phyloP scores from a whole-genome alignment of 2,113 vertebrate species.

The Pristiophorus japonicus region DNA sequence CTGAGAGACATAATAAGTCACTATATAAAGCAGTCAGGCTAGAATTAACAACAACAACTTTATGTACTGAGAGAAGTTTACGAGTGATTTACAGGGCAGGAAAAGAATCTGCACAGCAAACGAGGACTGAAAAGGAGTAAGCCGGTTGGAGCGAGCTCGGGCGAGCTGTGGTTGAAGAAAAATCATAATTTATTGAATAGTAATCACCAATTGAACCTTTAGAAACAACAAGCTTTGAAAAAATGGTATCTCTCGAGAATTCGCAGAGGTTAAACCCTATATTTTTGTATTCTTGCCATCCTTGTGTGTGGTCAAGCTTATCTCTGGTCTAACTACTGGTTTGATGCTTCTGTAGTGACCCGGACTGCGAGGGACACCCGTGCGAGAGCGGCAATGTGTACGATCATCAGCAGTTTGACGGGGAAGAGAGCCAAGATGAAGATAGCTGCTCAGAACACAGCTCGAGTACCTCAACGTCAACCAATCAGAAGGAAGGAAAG shows the following conservation, averaged over 20 bases:
- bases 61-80: neutral
- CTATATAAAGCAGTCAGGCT: neutral
- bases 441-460: conserved; percentile 98
- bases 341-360: conserved; percentile 64
- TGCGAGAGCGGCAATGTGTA: conserved; percentile 80
- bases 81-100: neutral
- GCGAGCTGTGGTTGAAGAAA: neutral
- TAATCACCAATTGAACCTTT: too few species aligned
- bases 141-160: neutral
- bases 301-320: neutral
- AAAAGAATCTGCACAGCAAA: neutral
- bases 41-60: neutral
- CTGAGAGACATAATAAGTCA: neutral
- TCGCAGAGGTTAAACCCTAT: neutral
- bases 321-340: neutral
- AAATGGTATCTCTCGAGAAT: neutral
- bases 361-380: conserved; percentile 91
- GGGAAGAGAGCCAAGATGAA: conserved; percentile 89
- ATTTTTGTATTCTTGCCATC: neutral
- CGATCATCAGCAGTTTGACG: conserved; percentile 83
- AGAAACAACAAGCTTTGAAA: neutral
- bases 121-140: neutral
- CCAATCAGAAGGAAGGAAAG: conserved; percentile 97
- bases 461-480: conserved; percentile 98
- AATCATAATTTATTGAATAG: neutral